These are phyloP conservation scores for Urophycis tenuis DNA, from an alignment of 2,797 vertebrate genomes.

Conservation along the genomic window DNA sequence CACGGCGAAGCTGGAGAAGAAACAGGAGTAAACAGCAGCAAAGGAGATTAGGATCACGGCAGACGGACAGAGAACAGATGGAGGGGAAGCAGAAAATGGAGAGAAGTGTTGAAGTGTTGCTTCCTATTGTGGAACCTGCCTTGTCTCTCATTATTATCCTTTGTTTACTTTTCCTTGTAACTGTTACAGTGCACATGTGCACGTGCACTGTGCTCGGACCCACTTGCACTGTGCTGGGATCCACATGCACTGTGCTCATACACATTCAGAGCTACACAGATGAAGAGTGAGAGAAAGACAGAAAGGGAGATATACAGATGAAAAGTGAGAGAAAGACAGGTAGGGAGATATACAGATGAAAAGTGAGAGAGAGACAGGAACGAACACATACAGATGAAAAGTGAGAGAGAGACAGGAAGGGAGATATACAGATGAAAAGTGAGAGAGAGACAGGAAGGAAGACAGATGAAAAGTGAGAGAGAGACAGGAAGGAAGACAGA, in stretches of 20 bases:
- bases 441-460: no score
- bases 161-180: background rate
- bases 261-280: no score
- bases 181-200: background rate
- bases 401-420: no score
- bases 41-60: background rate
- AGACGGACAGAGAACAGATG: background rate
- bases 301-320: background rate
- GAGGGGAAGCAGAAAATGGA: background rate
- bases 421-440: background rate
- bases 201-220: background rate
- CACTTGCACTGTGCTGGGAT: no score
- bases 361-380: background rate
- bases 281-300: no score
- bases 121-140: background rate
- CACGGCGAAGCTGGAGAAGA: background rate
- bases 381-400: background rate
- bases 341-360: background rate
- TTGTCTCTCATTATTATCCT: background rate
- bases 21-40: background rate
- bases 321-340: background rate
- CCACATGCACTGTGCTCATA: background rate
- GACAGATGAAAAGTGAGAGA: no score
- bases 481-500: background rate
- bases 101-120: slow-evolving; percentile 1